A percentile compares a stretch with the other conserved stretches of the same genome.
phyloP scores from a whole-genome alignment of 2,797 vertebrate species.

The Coendou prehensilis region DNA sequence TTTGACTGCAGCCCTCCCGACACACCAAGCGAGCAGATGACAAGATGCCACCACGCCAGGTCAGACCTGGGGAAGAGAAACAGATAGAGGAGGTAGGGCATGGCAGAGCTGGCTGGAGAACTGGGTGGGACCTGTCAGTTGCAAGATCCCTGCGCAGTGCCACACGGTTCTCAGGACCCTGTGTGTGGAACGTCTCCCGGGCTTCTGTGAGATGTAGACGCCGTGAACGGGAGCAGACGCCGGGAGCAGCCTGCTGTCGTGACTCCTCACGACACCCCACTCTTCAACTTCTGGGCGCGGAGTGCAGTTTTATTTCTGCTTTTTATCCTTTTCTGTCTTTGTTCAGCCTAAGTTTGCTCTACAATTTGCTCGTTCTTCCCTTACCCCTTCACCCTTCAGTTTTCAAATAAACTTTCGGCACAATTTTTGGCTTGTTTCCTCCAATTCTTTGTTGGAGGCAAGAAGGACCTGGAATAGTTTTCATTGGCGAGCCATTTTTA shows the following conservation, averaged over 20 bases:
- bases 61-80: neutral
- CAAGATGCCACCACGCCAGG: neutral
- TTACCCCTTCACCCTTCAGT: neutral
- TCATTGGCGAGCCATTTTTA: neutral
- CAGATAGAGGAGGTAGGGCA: neutral
- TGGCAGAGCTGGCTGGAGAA: neutral
- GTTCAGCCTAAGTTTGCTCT: neutral
- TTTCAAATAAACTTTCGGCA: neutral
- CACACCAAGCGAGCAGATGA: neutral
- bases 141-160: neutral
- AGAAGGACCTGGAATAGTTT: neutral
- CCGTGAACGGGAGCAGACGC: neutral
- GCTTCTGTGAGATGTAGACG: neutral
- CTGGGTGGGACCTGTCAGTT: neutral
- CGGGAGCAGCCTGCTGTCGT: neutral
- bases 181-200: neutral
- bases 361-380: neutral
- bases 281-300: neutral
- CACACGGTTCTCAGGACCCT: neutral
- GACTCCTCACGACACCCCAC: no score
- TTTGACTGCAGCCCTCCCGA: neutral
- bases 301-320: neutral
- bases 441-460: neutral
- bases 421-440: neutral
- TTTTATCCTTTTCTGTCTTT: neutral